Evolutionary conservation across 1,140 invertebrate species (phyloP).

Genomic region (Lepidurus apus): DNA sequence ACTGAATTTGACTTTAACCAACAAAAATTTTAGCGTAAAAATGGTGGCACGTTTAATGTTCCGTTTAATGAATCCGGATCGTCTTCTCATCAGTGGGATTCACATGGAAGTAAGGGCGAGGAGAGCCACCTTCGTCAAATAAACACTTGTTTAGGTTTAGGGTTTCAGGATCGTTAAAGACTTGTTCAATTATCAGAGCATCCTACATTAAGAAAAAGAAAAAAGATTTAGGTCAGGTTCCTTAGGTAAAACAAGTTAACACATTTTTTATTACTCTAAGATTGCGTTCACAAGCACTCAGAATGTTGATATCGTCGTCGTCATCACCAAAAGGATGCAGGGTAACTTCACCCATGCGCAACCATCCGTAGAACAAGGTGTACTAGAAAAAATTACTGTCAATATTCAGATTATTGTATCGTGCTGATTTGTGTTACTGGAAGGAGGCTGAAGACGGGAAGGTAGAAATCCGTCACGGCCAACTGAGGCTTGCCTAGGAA

Average conservation of each 20-base stretch:
- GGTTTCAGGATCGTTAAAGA: not conserved
- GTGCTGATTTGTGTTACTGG: not conserved
- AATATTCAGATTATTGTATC: not conserved
- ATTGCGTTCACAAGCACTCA: not conserved
- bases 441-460: not conserved
- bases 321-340: not conserved
- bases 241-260: not conserved
- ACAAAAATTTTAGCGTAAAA: no score
- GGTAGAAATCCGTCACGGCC: not conserved
- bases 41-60: no score
- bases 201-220: not conserved
- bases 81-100: no score
- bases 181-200: not conserved
- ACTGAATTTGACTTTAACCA: no score
- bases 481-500: not conserved
- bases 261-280: not conserved
- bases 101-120: not conserved
- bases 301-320: not conserved
- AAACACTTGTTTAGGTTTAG: not conserved
- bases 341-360: not conserved
- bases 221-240: not conserved
- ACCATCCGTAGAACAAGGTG: conserved; percentile 2
- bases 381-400: not conserved
- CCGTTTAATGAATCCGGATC: no score
- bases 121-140: not conserved